These are phyloP conservation scores for Caerostris extrusa DNA, from an alignment of 1,140 invertebrate species.

Conservation along the genomic window DNA sequence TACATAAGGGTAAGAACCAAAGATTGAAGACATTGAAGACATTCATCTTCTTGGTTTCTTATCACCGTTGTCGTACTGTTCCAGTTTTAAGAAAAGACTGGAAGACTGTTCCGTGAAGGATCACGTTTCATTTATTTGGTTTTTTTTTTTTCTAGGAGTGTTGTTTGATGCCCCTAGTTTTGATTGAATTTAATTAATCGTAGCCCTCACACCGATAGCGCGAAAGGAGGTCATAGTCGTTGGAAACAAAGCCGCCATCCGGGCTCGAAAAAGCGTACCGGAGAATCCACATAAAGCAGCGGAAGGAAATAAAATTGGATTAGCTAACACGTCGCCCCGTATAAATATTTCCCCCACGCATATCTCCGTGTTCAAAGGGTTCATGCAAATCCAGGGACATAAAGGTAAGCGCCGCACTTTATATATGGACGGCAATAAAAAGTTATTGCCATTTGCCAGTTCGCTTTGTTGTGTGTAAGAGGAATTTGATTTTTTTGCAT, in stretches of 20 bases:
- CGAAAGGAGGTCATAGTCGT: neutral
- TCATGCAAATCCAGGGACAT: neutral
- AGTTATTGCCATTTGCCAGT: too few relatives aligned
- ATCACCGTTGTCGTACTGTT: too few relatives aligned
- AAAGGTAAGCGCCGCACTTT: neutral
- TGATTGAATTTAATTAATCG: neutral
- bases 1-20: too few relatives aligned
- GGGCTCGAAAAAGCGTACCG: neutral
- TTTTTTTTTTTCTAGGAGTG: too few relatives aligned
- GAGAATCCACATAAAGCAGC: neutral
- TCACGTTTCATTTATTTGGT: too few relatives aligned
- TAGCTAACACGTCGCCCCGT: neutral
- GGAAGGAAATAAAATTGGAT: neutral
- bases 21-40: too few relatives aligned
- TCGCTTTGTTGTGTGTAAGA: too few relatives aligned
- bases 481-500: too few relatives aligned
- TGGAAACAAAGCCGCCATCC: constrained; percentile 5
- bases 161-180: neutral
- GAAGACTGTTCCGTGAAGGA: too few relatives aligned
- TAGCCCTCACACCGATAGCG: neutral
- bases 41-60: too few relatives aligned
- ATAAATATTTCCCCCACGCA: neutral
- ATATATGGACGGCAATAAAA: too few relatives aligned
- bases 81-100: too few relatives aligned
- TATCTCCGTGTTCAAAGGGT: neutral